Base-by-base conservation (phyloP, 2,797 vertebrate species). In the Acomys russatus region DNA sequence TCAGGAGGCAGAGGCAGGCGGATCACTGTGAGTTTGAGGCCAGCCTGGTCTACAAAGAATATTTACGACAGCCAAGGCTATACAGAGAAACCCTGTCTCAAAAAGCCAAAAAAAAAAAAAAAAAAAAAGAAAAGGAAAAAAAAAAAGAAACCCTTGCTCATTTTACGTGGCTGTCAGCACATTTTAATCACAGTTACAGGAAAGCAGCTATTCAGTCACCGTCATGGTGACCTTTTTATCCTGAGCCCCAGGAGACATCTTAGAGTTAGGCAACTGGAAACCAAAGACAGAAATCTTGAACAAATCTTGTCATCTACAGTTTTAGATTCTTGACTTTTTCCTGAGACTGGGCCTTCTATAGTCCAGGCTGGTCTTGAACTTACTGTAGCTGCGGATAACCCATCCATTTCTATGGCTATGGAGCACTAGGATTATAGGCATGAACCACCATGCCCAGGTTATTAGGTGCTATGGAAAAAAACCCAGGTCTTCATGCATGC, bases 241-340 rank as follows among this genome's bases (percentile, higher is more conserved):
- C 56, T 35, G 23, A 84, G 20, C 17, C 15, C 68, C 76, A 64
- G 68, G 35, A 93, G 82, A 79, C 3, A 77, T 3, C 38, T 56
- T 88, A 38, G 23, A 12, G 56, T 90, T 79, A 56, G 33, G 68
- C 4, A 64, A 56, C 49, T 90, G 54, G 76, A 79, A 95, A 95
- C 70, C 12, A 74, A 76, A 87, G 54, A 54, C 33, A 49, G 63
- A 71, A 91, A 54, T 90, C 33, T 64, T 64, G 61, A 44, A 63
- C 80, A 83, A 30, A 64, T 83, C 23, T 49, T 59, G 6, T 54
- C 6, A 12, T 82, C 25, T 23, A 68, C 3, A 6, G 70, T 86
- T 90, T 78, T 68, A 74, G 73, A 59, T 84, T 96, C 64, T 85
- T 33, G 4, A 74, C 7, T 77, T 28, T 30, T 28, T 38, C 28